These are phyloP conservation scores for Nomada flava DNA, from an alignment of 2,888 invertebrate genomes.

Conservation along the genomic window DNA sequence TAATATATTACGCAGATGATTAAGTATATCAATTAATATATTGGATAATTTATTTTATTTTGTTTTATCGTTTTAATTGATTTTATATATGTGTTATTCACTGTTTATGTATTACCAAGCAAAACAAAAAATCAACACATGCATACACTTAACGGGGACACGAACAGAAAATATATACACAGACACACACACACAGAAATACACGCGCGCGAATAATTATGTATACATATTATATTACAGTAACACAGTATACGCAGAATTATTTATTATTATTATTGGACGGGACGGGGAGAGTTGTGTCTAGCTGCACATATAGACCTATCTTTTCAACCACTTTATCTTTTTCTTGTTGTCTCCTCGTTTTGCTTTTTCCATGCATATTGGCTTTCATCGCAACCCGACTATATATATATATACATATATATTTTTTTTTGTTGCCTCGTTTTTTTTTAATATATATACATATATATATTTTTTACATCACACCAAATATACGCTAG, in stretches of 20 bases:
- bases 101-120: conserved; percentile 77
- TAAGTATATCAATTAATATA: conserved; percentile 81
- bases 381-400: conserved; percentile 6
- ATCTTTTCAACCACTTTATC: conserved; percentile 45
- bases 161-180: neutral
- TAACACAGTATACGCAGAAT: conserved; percentile 67
- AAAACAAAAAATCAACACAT: conserved; percentile 27
- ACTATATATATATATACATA: neutral
- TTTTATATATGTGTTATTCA: conserved; percentile 83
- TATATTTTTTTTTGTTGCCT: neutral
- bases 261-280: conserved; percentile 65
- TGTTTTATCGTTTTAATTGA: conserved; percentile 84
- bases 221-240: conserved; percentile 58
- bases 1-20: conserved; percentile 83
- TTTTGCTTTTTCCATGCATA: conserved; percentile 36
- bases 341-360: conserved; percentile 39
- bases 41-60: conserved; percentile 84
- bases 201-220: conserved; percentile 1
- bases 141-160: conserved; percentile 2
- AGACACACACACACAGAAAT: neutral
- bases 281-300: conserved; percentile 58
- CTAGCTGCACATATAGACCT: conserved; percentile 68
- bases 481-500: conserved; percentile 47
- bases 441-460: neutral
- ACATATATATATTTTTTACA: neutral